Evolutionary conservation across 2,888 invertebrate species (phyloP), one percentile per base, ranked within the genome.

Genomic region (Cephus sareptanus): DNA sequence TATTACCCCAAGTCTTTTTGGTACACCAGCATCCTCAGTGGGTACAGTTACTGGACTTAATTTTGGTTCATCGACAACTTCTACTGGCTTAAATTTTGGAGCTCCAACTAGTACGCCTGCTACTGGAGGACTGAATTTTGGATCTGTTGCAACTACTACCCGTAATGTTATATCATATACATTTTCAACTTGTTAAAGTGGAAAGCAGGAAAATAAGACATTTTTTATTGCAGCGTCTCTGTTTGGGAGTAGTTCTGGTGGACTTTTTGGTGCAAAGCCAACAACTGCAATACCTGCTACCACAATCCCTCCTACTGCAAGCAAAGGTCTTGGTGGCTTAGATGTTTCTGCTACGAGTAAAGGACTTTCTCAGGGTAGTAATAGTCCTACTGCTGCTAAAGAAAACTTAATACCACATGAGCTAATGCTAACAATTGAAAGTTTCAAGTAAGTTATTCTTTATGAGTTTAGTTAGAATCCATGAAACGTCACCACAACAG

Each of bases 381-480:
- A 89, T 82, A 92, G 92, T 83, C 89, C 90, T 77, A 93, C 94
- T 79, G 92, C 94, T 37, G 93, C 94, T 0, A 95, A 94, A 90
- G 95, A 95, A 86, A 94, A 93, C 83, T 89, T 94, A 74, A 92
- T 98, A 79, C 97, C 97, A 0, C 95, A 95, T 85, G 96, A 96
- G 92, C 94, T 98, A 76, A 92, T 94, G 34, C 94, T 95, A 83
- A 95, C 95, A 0, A 96, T 98, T 35, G 96, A 97, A 79, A 92
- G 94, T 3, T 96, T 98, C 88, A 97, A 97, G 92, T 94, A 92
- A 92, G 91, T 90, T 74, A 76, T n/a, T 76, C 74, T 69, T 35
- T 76, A 76, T 75, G 9, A 75, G 68, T 31, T 71, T 33, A 71
- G 31, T 33, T 33, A 34, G 15, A 71, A 34, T 71, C 31, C 71